Evolutionary conservation across 2,113 vertebrate species (phyloP).

Genomic region (Pristiophorus japonicus): DNA sequence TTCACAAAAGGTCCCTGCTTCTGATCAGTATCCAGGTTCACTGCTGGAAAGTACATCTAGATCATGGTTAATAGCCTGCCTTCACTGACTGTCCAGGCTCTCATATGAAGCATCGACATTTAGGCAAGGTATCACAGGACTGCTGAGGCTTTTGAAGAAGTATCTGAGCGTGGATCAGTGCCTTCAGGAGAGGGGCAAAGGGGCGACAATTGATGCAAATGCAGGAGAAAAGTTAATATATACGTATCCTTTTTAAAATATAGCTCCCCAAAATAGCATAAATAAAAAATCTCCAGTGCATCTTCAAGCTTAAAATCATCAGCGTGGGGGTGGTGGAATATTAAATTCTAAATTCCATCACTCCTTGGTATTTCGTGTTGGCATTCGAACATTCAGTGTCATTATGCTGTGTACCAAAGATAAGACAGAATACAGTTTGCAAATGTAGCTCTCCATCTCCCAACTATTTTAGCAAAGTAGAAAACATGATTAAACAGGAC

Average conservation of each 20-base stretch:
- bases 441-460: constrained; percentile 24
- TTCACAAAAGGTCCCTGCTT: background rate
- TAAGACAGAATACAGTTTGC: background rate
- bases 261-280: background rate
- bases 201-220: background rate
- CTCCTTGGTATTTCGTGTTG: background rate
- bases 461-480: constrained; percentile 11
- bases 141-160: background rate
- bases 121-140: background rate
- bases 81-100: background rate
- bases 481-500: background rate
- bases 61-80: background rate
- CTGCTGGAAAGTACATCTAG: background rate
- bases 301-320: background rate
- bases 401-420: background rate
- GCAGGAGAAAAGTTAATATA: background rate
- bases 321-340: background rate
- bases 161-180: background rate
- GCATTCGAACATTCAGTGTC: background rate
- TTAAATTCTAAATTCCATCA: background rate
- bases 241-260: background rate
- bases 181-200: background rate
- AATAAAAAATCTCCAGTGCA: background rate
- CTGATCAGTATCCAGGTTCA: background rate
- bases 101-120: background rate